Conservation (phyloP, 30 jellyfish, hydroid and myxozoan species). For the Rhopilema esculentum region DNA sequence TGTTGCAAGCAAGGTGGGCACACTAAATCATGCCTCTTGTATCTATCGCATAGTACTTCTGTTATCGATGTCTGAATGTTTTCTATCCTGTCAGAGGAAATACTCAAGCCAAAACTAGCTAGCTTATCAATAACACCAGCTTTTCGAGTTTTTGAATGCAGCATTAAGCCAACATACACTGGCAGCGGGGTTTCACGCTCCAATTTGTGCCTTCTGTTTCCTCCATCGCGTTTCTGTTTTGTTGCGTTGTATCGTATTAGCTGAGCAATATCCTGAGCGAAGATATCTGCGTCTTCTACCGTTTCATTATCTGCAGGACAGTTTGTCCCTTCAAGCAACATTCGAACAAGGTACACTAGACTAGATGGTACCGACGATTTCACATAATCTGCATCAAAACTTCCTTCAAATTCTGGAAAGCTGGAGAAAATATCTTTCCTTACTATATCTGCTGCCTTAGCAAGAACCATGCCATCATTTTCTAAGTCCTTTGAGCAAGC, state of each 20-base stretch:
- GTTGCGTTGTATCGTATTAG: conserved; percentile 14
- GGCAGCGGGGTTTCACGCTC: conserved; percentile 51
- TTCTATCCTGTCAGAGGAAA: conserved; percentile 50
- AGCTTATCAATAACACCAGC: conserved; percentile 27
- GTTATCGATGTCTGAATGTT: conserved; percentile 21
- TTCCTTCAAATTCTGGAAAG: conserved; percentile 9
- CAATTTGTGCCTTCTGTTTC: background rate
- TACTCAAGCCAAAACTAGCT: conserved; percentile 33
- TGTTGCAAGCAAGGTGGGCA: conserved; percentile 46
- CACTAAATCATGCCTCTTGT: conserved; percentile 10
- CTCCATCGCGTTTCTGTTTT: conserved; percentile 15
- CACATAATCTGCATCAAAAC: conserved; percentile 10
- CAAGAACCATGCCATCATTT: conserved; percentile 25
- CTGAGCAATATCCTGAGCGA: conserved; percentile 20
- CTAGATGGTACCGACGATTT: conserved; percentile 26
- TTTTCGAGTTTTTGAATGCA: conserved; percentile 44
- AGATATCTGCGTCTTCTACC: conserved; percentile 3
- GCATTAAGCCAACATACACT: conserved; percentile 28
- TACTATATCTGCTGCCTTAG: conserved; percentile 30
- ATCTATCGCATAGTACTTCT: conserved; percentile 8
- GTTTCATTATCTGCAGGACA: conserved; percentile 6
- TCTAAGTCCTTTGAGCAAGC: conserved; percentile 13
- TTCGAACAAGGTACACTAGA: conserved; percentile 27
- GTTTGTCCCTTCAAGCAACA: conserved; percentile 32
- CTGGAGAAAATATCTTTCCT: conserved; percentile 14